These are phyloP conservation scores for Athripsodes cinereus DNA, from an alignment of 2,888 invertebrate genomes.

Conservation along the genomic window DNA sequence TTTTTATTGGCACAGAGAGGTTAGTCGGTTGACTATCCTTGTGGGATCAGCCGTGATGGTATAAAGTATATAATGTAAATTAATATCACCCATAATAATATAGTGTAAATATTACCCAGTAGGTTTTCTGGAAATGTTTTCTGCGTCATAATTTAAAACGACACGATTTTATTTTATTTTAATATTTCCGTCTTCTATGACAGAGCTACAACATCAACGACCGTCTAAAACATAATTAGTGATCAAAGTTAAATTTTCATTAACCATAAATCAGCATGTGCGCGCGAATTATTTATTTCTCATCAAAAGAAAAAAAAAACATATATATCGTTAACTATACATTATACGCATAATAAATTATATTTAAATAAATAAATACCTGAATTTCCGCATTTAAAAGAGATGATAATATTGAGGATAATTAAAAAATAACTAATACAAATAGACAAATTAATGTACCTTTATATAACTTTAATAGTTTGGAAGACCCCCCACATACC, in stretches of 20 bases:
- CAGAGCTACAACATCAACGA: background rate
- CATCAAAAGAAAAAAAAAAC: constrained; percentile 1
- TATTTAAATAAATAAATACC: background rate
- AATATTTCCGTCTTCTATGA: background rate
- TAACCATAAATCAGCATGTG: background rate
- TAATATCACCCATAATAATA: too few species aligned
- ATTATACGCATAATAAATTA: background rate
- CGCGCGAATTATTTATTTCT: background rate
- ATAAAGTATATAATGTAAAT: too few species aligned
- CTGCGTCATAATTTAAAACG: background rate
- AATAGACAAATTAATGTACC: too few species aligned
- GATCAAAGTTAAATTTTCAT: constrained; percentile 1
- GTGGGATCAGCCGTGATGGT: too few species aligned
- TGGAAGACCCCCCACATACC: too few species aligned
- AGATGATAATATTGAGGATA: too few species aligned
- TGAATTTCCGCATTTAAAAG: background rate
- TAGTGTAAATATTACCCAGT: too few species aligned
- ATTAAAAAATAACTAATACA: too few species aligned
- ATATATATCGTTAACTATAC: background rate
- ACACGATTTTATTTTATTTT: background rate
- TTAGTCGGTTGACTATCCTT: too few species aligned
- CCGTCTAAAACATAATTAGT: background rate
- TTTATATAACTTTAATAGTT: too few species aligned
- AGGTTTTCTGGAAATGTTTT: too few species aligned
- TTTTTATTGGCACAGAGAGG: too few species aligned